Evolutionary conservation across 2,888 invertebrate genomes (phyloP), one percentile per base, ranked within the genome.

Genomic region (Ochropacha duplaris): DNA sequence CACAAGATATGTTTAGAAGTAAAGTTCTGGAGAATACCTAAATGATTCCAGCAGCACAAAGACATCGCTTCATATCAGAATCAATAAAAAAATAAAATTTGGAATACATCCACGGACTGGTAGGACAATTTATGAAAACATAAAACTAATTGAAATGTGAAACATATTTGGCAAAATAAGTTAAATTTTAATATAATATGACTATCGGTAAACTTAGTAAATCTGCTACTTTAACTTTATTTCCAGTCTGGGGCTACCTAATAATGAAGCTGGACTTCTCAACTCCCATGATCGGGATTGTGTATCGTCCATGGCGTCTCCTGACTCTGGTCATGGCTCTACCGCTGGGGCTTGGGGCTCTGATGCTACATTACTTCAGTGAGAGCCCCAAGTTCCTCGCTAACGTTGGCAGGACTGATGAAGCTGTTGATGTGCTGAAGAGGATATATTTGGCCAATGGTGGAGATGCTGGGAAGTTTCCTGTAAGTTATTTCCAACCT

Each of bases 301-400:
- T 76, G 9, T 84, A 78, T 64, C 82, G 86, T 0, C 90, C 90
- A 0, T 91, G 92, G 92, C 80, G 92, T 11, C 81, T 92, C 11
- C 72, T 91, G 57, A 86, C 90, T n/a, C 64, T 90, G 12, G 63
- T 94, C 16, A 91, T 93, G 82, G 88, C 95, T 0, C 56, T 96
- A 2, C 96, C 96, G 0, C 92, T 95, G 51, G 82, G 96, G 0
- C 60, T 95, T 0, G 94, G 95, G 11, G 94, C 94, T 0, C 64
- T 94, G 39, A 86, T 94, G 49, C 86, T 95, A 22, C 90, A 94
- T 66, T 92, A 94, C 68, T 93, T 94, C 71, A 94, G 95, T 11
- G 96, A 97, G 81, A 96, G 96, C 76, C 96, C 96, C 5, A 96
- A 96, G 82, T 96, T 96, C 78, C 86, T 96, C 5, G 94, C 95